Percentiles rank a stretch among this genome's conserved stretches.
These are phyloP conservation scores for Drosophila meridiana DNA, from an alignment of 2,888 invertebrate genomes.

Conservation along the genomic window DNA sequence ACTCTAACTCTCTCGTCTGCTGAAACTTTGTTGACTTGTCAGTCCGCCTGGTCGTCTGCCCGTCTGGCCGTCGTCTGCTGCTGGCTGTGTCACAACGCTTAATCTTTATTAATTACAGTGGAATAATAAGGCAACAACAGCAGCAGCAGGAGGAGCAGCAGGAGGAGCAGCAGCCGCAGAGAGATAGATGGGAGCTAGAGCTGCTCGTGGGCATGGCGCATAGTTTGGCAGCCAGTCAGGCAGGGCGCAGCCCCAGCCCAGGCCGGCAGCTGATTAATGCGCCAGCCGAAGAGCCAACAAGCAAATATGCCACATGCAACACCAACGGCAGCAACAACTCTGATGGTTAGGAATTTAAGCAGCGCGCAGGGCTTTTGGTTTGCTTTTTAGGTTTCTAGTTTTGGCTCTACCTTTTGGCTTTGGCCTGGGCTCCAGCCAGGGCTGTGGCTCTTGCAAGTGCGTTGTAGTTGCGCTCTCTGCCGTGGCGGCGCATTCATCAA, in stretches of 20 bases:
- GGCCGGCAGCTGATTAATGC: conserved; percentile 43
- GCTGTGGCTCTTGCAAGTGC: conserved; percentile 40
- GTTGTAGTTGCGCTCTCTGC: conserved; percentile 39
- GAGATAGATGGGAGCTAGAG: conserved; percentile 55
- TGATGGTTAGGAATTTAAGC: conserved; percentile 59
- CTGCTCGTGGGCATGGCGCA: conserved; percentile 50
- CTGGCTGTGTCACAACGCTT: conserved; percentile 78
- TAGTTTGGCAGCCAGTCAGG: conserved; percentile 58
- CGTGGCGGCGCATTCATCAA: conserved; percentile 67
- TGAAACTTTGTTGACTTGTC: conserved; percentile 38
- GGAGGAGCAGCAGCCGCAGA: conserved; percentile 13
- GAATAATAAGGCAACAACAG: conserved; percentile 73
- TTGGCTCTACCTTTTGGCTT: conserved; percentile 9
- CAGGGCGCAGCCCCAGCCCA: conserved; percentile 32
- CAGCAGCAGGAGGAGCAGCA: conserved; percentile 14
- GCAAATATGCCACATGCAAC: conserved; percentile 76
- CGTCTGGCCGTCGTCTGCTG: conserved; percentile 32
- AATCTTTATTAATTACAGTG: conserved; percentile 84
- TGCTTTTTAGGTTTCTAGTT: conserved; percentile 23
- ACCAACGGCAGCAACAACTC: conserved; percentile 37
- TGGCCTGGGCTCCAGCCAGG: conserved; percentile 9
- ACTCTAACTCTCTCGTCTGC: conserved; percentile 26
- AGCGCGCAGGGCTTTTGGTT: conserved; percentile 39
- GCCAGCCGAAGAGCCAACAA: conserved; percentile 65
- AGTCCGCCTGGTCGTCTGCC: conserved; percentile 1